Conservation (phyloP, 2,888 invertebrate genomes). For the Piscicola geometra region DNA sequence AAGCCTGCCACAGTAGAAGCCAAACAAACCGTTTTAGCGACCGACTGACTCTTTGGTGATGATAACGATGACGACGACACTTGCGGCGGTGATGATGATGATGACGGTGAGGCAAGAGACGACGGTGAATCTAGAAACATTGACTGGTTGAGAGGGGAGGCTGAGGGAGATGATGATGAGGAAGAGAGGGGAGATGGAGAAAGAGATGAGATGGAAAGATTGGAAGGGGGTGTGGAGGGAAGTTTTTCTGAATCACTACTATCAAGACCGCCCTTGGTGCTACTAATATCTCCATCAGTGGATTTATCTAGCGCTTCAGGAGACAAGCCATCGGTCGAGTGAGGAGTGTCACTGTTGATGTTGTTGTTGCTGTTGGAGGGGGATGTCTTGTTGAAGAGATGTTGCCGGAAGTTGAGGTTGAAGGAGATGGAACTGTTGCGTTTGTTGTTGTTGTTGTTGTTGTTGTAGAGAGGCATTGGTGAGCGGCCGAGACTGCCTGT, state of each 20-base stretch:
- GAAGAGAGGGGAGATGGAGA: conserved; percentile 29
- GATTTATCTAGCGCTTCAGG: neutral
- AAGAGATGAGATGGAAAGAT: neutral
- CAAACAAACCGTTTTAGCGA: neutral
- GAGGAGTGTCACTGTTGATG: neutral
- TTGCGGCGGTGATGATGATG: neutral
- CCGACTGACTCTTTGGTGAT: neutral
- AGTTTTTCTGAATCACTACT: neutral
- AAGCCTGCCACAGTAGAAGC: no score
- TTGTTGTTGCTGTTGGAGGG: neutral
- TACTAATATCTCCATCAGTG: neutral
- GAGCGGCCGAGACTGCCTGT: conserved; percentile 9
- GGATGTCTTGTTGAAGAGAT: neutral
- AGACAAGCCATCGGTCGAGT: conserved; percentile 4
- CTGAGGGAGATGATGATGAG: conserved; percentile 8
- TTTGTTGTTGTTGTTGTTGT: conserved; percentile 19
- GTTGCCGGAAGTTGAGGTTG: neutral
- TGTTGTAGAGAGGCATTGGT: conserved; percentile 19
- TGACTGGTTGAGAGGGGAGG: neutral
- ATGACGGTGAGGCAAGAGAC: neutral
- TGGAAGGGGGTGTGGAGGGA: conserved; percentile 6
- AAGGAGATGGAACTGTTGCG: neutral
- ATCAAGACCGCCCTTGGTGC: conserved; percentile 22
- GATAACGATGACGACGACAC: neutral
- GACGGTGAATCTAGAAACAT: neutral